Evolutionary conservation across 2,113 vertebrate genomes (phyloP).

Genomic region (Halcyon senegalensis): DNA sequence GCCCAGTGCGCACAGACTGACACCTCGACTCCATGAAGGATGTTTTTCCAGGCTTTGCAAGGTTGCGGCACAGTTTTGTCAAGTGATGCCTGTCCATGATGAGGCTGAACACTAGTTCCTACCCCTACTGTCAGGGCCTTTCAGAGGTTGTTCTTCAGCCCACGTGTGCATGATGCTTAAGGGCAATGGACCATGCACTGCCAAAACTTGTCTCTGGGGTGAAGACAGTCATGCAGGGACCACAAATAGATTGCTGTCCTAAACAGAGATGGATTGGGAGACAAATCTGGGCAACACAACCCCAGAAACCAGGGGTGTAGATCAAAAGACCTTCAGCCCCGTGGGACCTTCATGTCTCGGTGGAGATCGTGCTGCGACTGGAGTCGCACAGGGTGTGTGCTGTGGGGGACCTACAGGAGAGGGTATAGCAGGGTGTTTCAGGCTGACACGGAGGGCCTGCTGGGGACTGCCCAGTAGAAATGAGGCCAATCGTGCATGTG

Average conservation of each 20-base stretch:
- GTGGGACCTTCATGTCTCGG: not conserved
- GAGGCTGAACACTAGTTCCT: not conserved
- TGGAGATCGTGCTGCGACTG: not conserved
- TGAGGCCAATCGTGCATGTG: not conserved
- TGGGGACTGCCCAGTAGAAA: conserved; percentile 16
- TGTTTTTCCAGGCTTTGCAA: not conserved
- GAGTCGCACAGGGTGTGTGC: not conserved
- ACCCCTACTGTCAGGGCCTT: not conserved
- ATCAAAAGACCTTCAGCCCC: not conserved
- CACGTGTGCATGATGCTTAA: fast-evolving
- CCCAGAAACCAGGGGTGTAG: not conserved
- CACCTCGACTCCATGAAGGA: fast-evolving
- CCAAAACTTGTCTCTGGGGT: not conserved
- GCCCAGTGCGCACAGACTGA: not conserved
- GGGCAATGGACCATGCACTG: not conserved
- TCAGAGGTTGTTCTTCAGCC: not conserved
- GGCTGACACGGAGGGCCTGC: not conserved
- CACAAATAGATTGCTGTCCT: not conserved
- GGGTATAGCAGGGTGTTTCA: not conserved
- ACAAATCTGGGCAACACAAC: not conserved
- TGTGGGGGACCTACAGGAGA: not conserved
- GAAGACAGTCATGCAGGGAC: not conserved
- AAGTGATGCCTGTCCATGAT: not conserved
- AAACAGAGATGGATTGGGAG: not conserved
- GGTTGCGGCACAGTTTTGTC: not conserved